Evolutionary conservation across 2,888 invertebrate genomes (phyloP).

Genomic region (Venusia cambrica): DNA sequence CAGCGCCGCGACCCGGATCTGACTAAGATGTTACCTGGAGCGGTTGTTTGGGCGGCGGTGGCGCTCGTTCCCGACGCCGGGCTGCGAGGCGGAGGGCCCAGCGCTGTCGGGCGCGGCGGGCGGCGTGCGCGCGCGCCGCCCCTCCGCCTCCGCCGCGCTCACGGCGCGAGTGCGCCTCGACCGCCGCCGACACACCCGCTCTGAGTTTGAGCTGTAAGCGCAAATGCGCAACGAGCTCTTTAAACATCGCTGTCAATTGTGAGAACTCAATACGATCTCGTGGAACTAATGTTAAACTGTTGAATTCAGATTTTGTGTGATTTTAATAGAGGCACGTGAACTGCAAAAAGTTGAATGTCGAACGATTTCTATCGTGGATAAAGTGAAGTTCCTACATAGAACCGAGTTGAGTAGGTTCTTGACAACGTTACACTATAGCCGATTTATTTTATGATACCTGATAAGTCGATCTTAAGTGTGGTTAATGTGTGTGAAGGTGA

Average conservation of each 20-base stretch:
- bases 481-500: slow-evolving; percentile 15
- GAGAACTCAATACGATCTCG: slow-evolving; percentile 39
- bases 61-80: slow-evolving; percentile 72
- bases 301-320: slow-evolving; percentile 21
- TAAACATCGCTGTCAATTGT: slow-evolving; percentile 49
- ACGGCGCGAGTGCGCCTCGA: slow-evolving; percentile 70
- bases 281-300: slow-evolving; percentile 41
- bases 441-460: slow-evolving; percentile 37
- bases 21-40: slow-evolving; percentile 89
- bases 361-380: slow-evolving; percentile 48
- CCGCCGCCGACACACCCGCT: slow-evolving; percentile 74
- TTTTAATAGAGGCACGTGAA: slow-evolving; percentile 37
- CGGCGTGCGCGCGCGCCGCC: slow-evolving; percentile 31
- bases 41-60: slow-evolving; percentile 84
- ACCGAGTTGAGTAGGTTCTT: slow-evolving; percentile 46
- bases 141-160: too few species aligned
- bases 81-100: slow-evolving; percentile 63
- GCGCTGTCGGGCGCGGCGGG: slow-evolving; percentile 47
- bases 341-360: slow-evolving; percentile 41
- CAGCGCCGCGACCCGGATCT: slow-evolving; percentile 82
- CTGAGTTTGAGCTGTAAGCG: slow-evolving; percentile 72
- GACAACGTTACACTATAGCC: slow-evolving; percentile 30
- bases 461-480: slow-evolving; percentile 16
- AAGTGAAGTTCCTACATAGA: slow-evolving; percentile 71
- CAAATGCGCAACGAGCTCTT: slow-evolving; percentile 20